Evolutionary conservation across 2,797 vertebrate genomes (phyloP).

Genomic region (Gambusia yucatana): DNA sequence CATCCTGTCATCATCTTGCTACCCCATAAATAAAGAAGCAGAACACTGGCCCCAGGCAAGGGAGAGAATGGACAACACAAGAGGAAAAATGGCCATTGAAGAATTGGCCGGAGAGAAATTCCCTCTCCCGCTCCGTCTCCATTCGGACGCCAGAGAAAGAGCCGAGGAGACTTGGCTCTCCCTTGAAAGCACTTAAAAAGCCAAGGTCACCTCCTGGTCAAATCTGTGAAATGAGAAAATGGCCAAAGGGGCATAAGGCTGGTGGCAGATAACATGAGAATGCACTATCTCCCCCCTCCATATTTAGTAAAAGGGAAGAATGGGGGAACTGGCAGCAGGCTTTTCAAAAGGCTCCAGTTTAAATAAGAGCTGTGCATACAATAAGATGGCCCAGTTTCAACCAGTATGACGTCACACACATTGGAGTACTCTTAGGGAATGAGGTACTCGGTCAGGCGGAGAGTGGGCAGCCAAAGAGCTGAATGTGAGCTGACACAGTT

Average conservation of each 20-base stretch:
- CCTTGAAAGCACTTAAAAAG: constrained; percentile 81
- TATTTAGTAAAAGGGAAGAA: constrained; percentile 67
- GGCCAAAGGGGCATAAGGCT: constrained; percentile 74
- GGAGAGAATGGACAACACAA: constrained; percentile 21
- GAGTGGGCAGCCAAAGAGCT: constrained; percentile 32
- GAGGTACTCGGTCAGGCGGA: constrained; percentile 50
- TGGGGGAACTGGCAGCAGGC: constrained; percentile 48
- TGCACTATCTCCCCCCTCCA: constrained; percentile 79
- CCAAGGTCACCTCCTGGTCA: constrained; percentile 82
- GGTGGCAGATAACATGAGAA: constrained; percentile 81
- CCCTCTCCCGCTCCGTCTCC: constrained; percentile 39
- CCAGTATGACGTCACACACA: constrained; percentile 55
- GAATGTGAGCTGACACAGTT: constrained; percentile 23
- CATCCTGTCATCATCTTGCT: constrained; percentile 59
- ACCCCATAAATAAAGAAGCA: constrained; percentile 23
- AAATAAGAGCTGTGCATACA: constrained; percentile 65
- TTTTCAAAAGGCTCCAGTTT: constrained; percentile 61
- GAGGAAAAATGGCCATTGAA: constrained; percentile 17
- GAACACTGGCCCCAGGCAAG: constrained; percentile 40
- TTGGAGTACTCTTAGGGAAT: constrained; percentile 66
- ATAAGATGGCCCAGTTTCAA: constrained; percentile 67
- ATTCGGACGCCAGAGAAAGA: constrained; percentile 58
- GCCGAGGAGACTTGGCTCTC: constrained; percentile 66
- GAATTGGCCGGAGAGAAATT: constrained; percentile 47
- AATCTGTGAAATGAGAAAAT: constrained; percentile 83